phyloP scores from a whole-genome alignment of 2,113 vertebrate species.

The Hyperoodon ampullatus region DNA sequence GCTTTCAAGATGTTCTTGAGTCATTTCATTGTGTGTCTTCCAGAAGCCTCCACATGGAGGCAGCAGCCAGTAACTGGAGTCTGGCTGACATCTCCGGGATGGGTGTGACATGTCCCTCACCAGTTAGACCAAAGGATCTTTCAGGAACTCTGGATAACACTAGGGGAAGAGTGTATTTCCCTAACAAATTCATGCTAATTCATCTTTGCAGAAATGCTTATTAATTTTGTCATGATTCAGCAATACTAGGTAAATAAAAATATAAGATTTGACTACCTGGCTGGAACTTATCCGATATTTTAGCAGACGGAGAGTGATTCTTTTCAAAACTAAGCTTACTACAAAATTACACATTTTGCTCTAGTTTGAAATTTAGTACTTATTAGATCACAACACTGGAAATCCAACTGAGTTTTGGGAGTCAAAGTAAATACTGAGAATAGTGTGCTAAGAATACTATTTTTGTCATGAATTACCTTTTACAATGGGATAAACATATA shows the following conservation, averaged over 20 bases:
- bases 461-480: slow-evolving; percentile 6
- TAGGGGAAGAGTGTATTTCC: neutral
- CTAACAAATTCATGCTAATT: neutral
- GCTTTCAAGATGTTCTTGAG: neutral
- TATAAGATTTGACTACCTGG: neutral
- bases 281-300: slow-evolving; percentile 19
- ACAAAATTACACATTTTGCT: slow-evolving; percentile 6
- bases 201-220: slow-evolving; percentile 28
- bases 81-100: neutral
- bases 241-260: slow-evolving; percentile 45
- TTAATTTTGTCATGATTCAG: slow-evolving; percentile 34
- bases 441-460: neutral
- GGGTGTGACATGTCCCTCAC: neutral
- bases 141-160: neutral
- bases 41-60: neutral
- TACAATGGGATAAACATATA: neutral
- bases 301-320: neutral
- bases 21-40: neutral
- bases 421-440: neutral
- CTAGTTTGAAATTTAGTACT: slow-evolving; percentile 38
- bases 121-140: neutral
- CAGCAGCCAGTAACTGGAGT: neutral
- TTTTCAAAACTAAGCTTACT: neutral
- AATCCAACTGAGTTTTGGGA: slow-evolving; percentile 2
- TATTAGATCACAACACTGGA: slow-evolving; percentile 19